phyloP scores from a whole-genome alignment of 2,888 invertebrate genomes.

The Mythimna loreyi region DNA sequence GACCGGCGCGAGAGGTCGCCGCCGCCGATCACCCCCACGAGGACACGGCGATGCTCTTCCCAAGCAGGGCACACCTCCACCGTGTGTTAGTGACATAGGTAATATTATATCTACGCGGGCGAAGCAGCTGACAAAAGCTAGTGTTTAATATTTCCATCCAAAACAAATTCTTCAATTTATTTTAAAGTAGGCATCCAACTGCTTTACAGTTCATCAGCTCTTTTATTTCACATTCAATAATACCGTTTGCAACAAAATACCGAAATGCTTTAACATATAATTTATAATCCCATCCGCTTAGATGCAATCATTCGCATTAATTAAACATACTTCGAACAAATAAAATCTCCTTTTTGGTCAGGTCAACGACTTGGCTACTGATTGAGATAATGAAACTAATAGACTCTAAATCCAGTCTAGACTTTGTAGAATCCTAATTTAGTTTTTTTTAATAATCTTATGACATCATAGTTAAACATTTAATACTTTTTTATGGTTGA shows the following conservation, averaged over 20 bases:
- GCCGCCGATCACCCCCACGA: no score
- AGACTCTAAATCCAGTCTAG: conserved; percentile 14
- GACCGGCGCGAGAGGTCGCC: no score
- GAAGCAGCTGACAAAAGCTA: no score
- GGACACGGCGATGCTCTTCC: no score
- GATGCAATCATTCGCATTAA: conserved; percentile 55
- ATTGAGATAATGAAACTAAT: conserved; percentile 20
- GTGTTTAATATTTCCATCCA: not conserved
- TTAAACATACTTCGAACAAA: conserved; percentile 53
- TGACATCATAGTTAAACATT: not conserved
- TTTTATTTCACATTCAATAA: conserved; percentile 23
- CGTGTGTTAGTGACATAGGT: no score
- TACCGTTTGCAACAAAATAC: conserved; percentile 21
- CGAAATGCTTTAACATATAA: conserved; percentile 28
- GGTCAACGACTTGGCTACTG: conserved; percentile 43
- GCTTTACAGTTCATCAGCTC: conserved; percentile 1
- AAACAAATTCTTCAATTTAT: not conserved
- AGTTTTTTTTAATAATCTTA: not conserved
- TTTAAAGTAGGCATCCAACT: not conserved
- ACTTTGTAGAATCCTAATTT: conserved; percentile 13
- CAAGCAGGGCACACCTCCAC: no score
- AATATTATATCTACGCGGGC: no score
- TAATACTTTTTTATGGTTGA: not conserved
- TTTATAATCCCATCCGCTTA: conserved; percentile 50
- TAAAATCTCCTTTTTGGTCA: conserved; percentile 28